Percentiles rank a stretch among this genome's conserved stretches.
Evolutionary conservation across 2,888 invertebrate species (phyloP).

Genomic region (Bimastos eiseni): DNA sequence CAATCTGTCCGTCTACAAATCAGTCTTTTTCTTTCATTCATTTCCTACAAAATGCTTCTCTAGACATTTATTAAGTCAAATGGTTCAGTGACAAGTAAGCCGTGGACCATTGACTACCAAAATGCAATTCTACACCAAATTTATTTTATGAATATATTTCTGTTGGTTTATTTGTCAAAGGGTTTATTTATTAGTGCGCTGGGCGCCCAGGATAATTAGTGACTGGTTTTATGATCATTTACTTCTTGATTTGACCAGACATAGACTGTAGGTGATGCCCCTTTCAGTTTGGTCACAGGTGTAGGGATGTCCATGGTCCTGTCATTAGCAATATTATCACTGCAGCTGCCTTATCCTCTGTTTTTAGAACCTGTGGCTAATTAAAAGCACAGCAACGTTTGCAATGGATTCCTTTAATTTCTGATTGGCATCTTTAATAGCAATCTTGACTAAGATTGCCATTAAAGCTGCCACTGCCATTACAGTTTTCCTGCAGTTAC

Average conservation of each 20-base stretch:
- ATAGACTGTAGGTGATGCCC: neutral
- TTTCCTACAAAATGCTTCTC: neutral
- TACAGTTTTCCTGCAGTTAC: neutral
- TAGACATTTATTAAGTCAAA: neutral
- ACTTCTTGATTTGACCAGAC: constrained; percentile 17
- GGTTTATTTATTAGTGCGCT: neutral
- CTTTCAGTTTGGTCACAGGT: constrained; percentile 6
- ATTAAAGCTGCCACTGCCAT: neutral
- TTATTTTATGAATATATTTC: neutral
- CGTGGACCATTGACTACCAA: neutral
- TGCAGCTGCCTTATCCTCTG: neutral
- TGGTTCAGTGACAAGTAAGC: neutral
- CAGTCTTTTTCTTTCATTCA: neutral
- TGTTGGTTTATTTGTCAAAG: constrained; percentile 1
- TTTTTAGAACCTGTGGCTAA: neutral
- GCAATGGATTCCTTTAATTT: neutral
- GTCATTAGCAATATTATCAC: neutral
- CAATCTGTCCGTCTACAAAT: neutral
- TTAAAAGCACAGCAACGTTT: constrained; percentile 13
- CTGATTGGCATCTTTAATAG: neutral
- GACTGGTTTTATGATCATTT: constrained; percentile 22
- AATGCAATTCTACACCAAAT: neutral
- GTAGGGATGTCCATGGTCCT: neutral
- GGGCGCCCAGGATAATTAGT: neutral
- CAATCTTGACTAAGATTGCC: neutral